These are phyloP conservation scores for Neosilurus hyrtlii DNA, from an alignment of 2,797 vertebrate species.

Conservation along the genomic window DNA sequence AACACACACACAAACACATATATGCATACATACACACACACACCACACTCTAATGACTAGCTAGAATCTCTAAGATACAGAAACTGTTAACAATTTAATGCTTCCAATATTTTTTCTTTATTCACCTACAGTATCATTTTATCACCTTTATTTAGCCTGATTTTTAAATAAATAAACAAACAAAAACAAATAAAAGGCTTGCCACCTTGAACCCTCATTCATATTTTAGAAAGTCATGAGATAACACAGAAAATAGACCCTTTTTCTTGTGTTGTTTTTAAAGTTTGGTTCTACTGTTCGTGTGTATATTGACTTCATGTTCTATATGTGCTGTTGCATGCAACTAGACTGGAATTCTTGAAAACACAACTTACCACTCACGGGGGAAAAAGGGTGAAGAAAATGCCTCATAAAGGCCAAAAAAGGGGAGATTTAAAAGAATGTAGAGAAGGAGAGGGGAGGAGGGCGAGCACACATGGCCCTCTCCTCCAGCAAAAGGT, in stretches of 20 bases:
- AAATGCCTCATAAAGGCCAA: conserved; percentile 59
- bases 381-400: conserved; percentile 59
- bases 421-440: conserved; percentile 44
- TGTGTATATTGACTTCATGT: neutral
- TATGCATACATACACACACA: too few species aligned
- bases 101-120: neutral
- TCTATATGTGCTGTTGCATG: neutral
- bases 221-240: neutral
- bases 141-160: neutral
- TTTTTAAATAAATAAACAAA: neutral
- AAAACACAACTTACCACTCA: conserved; percentile 57
- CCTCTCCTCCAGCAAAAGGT: conserved; percentile 64
- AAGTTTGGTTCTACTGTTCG: too few species aligned
- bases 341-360: conserved; percentile 32
- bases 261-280: too few species aligned
- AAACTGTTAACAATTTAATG: neutral
- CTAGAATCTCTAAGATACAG: neutral
- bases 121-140: neutral
- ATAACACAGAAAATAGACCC: too few species aligned
- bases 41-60: neutral
- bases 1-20: too few species aligned
- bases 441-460: conserved; percentile 53
- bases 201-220: neutral
- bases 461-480: conserved; percentile 50
- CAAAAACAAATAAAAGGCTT: neutral